These are phyloP conservation scores for Polydrusus pterygomalis DNA, from an alignment of 2,888 invertebrate genomes.

Conservation along the genomic window DNA sequence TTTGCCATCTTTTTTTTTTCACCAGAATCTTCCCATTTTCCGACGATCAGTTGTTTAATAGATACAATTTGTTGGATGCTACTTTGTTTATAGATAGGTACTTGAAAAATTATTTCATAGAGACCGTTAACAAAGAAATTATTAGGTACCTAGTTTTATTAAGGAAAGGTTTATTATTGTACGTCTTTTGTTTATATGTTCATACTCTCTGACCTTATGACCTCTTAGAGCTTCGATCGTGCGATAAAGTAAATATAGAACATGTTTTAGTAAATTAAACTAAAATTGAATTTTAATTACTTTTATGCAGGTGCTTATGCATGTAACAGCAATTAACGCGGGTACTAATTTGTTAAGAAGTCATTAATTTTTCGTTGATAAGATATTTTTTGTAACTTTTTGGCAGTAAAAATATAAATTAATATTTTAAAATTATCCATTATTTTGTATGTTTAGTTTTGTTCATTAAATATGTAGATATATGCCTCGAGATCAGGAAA, in stretches of 20 bases:
- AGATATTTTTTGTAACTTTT: neutral
- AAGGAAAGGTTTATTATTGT: no score
- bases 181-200: neutral
- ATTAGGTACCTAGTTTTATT: neutral
- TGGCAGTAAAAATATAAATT: no score
- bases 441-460: no score
- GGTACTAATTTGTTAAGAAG: conserved; percentile 4
- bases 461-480: no score
- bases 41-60: no score
- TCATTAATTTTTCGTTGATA: neutral
- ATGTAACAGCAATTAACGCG: conserved; percentile 16
- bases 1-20: no score
- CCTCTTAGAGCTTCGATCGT: neutral
- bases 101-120: neutral
- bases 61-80: no score
- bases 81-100: no score
- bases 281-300: conserved; percentile 16
- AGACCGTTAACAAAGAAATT: neutral
- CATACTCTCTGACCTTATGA: neutral
- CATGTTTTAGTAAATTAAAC: neutral
- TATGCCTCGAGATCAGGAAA: no score
- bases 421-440: no score
- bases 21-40: no score
- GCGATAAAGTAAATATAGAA: neutral
- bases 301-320: conserved; percentile 19